These are phyloP conservation scores for Choristoneura rosaceana DNA, from an alignment of 2,888 invertebrate species.

Conservation along the genomic window DNA sequence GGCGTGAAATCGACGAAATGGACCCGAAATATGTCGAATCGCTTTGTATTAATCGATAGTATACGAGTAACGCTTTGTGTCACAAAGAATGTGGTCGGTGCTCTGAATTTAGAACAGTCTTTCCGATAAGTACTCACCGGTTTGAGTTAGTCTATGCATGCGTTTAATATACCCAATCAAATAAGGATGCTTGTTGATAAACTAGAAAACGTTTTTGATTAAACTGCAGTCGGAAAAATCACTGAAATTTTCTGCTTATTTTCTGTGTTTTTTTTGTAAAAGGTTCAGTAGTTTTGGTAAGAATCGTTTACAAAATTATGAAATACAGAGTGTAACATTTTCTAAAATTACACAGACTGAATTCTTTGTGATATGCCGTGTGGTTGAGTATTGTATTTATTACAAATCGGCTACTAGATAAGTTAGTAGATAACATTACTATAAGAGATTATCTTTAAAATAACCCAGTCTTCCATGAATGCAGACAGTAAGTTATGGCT, in stretches of 20 bases:
- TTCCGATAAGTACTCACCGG: background rate
- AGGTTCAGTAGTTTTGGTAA: too few species aligned
- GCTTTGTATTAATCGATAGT: slow-evolving; percentile 83
- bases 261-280: background rate
- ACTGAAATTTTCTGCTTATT: background rate
- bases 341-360: background rate
- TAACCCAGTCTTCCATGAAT: slow-evolving; percentile 35
- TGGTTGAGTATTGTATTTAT: slow-evolving; percentile 23
- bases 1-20: slow-evolving; percentile 95
- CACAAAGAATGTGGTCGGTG: slow-evolving; percentile 1
- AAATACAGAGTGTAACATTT: background rate
- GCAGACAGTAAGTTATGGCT: slow-evolving; percentile 21
- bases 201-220: background rate
- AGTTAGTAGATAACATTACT: slow-evolving; percentile 20
- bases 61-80: slow-evolving; percentile 37
- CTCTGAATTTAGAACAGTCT: background rate
- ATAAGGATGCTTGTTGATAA: background rate
- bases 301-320: background rate
- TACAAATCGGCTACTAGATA: slow-evolving; percentile 14
- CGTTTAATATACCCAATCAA: background rate
- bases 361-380: slow-evolving; percentile 12
- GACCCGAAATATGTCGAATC: slow-evolving; percentile 88
- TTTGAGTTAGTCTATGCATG: background rate
- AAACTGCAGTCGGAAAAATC: background rate
- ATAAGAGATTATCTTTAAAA: slow-evolving; percentile 31